These are phyloP conservation scores for Eupithecia dodoneata DNA, from an alignment of 2,888 invertebrate genomes.

Conservation along the genomic window DNA sequence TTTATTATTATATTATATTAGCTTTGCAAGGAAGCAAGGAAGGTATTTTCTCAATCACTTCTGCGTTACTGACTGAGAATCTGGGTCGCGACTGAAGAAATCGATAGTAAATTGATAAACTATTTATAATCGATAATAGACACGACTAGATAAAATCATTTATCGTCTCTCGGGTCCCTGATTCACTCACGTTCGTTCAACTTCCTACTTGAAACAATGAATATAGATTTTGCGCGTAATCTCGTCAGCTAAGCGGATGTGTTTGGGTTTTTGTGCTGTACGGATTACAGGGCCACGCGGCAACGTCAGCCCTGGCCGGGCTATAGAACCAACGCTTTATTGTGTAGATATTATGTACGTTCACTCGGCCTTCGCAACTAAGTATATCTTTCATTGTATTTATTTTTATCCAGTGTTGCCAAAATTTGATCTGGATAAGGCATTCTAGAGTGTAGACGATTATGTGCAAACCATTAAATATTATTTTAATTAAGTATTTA, in stretches of 20 bases:
- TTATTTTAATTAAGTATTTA: no score
- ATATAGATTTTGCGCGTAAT: conserved; percentile 28
- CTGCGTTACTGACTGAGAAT: background rate
- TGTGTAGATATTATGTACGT: conserved; percentile 31
- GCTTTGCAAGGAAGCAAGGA: background rate
- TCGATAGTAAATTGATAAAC: background rate
- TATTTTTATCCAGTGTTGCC: background rate
- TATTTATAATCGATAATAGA: background rate
- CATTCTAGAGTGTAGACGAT: no score
- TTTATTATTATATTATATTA: background rate
- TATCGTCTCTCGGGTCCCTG: background rate
- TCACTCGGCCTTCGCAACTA: conserved; percentile 46
- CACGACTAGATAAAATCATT: background rate
- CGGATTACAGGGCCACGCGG: conserved; percentile 45
- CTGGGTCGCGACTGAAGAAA: background rate
- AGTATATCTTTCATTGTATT: conserved; percentile 7
- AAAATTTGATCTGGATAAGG: background rate
- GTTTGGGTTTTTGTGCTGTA: conserved; percentile 37
- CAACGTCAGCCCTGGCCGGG: conserved; percentile 22
- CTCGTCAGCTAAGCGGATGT: conserved; percentile 38
- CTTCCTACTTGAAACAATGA: conserved; percentile 33
- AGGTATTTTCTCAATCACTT: background rate
- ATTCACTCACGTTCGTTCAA: conserved; percentile 9
- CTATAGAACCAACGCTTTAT: conserved; percentile 38
- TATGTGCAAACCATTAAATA: no score